Evolutionary conservation across 2,888 invertebrate species (phyloP), one percentile per base, ranked within the genome.

Genomic region (Drosophila emarginata): DNA sequence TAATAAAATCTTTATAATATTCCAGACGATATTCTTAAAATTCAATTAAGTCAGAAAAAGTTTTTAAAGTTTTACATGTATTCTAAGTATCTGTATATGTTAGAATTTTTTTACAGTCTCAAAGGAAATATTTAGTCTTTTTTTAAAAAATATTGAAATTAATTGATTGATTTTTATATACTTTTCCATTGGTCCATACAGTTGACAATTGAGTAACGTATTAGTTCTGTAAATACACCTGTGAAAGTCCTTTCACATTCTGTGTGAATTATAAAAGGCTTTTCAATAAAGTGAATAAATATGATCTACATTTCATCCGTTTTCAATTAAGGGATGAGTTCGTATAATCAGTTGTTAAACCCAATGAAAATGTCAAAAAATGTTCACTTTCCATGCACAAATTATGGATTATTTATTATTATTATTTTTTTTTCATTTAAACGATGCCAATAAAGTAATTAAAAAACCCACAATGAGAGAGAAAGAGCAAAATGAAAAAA

Each of bases 371-470:
- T 45, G 45, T 21, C 45, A 21, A 45, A 21, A 45, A 45, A 18
- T 45, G 45, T 45, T 18, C 21, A 45, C 21, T 45, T 45, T 45
- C 2, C 45, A 45, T 18, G 45, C 18, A 45, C 45, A 45, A 45
- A 45, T 45, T 45, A 45, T 21, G 45, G 45, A 45, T 45, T 45
- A 21, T 45, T 45, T 18, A 11, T 21, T 18, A n/a, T 9, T 45
- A 4, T 45, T 11, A 2, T 18, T 21, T 40, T 40, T 9, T 61
- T 74, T 54, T 59, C 67, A 71, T 74, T 72, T 45, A 72, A 74
- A 68, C 69, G 68, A 56, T 61, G 67, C 50, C 74, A 74, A 74
- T 74, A 72, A 74, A 75, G 68, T 54, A 68, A 68, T 63, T 58
- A 68, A 74, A 57, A 71, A 70, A 66, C 53, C 53, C 66, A 74